Evolutionary conservation across 2,797 vertebrate genomes (phyloP).

Genomic region (Cetoscarus ocellatus): DNA sequence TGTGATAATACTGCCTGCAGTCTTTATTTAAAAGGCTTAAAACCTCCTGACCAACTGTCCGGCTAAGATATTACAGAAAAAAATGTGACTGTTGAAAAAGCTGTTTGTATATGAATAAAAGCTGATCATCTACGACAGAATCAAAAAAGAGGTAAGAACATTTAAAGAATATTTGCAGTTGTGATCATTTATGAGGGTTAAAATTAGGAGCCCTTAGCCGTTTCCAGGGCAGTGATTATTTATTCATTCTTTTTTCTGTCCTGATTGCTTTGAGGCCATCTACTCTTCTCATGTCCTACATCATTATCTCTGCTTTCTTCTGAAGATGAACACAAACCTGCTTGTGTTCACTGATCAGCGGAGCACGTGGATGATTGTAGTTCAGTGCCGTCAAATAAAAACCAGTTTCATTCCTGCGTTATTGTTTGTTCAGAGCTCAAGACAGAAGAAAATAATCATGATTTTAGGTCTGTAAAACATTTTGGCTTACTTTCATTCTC

Average conservation of each 20-base stretch:
- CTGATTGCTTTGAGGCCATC: slow-evolving; percentile 6
- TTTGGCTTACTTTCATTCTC: slow-evolving; percentile 63
- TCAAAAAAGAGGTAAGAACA: slow-evolving; percentile 1
- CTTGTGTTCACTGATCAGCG: neutral
- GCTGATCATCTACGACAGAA: slow-evolving; percentile 1
- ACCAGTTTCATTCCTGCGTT: slow-evolving; percentile 3
- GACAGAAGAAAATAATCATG: slow-evolving; percentile 12
- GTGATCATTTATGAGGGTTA: neutral
- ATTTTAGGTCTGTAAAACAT: slow-evolving; percentile 53
- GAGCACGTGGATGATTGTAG: slow-evolving; percentile 15
- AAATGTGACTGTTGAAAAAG: slow-evolving; percentile 4
- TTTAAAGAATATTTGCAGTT: neutral
- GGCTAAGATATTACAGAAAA: neutral
- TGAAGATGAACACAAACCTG: slow-evolving; percentile 4
- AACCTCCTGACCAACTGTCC: neutral
- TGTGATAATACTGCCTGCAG: neutral
- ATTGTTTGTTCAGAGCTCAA: slow-evolving; percentile 13
- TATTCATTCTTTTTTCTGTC: neutral
- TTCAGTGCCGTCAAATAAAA: slow-evolving; percentile 26
- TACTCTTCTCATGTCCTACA: slow-evolving; percentile 47
- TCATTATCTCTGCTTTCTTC: neutral
- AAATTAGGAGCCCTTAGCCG: slow-evolving; percentile 10
- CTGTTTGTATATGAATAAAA: neutral
- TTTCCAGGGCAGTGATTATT: neutral
- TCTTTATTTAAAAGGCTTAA: slow-evolving; percentile 3